Percentiles rank a stretch among this genome's conserved stretches.
These are phyloP conservation scores for Plagiodera versicolora DNA, from an alignment of 2,888 invertebrate genomes.

Conservation along the genomic window DNA sequence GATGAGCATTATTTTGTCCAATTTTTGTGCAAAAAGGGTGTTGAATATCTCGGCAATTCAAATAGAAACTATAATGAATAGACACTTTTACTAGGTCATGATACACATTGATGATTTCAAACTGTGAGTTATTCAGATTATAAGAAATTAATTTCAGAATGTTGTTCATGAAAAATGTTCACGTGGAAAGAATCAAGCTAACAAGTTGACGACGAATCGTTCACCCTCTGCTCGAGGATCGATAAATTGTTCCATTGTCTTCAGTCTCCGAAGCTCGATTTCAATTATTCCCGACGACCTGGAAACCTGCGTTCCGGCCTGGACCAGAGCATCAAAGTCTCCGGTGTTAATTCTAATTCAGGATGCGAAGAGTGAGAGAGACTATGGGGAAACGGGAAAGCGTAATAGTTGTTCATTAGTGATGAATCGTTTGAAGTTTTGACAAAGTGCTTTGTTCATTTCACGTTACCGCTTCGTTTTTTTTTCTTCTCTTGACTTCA, in stretches of 20 bases:
- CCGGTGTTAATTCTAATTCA: neutral
- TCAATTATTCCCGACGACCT: neutral
- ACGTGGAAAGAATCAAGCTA: neutral
- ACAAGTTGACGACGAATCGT: neutral
- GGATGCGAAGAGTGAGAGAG: neutral
- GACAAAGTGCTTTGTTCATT: neutral
- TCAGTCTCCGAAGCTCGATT: neutral
- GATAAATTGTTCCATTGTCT: neutral
- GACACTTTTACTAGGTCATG: no score
- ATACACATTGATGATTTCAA: no score
- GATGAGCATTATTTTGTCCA: no score
- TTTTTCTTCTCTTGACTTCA: neutral
- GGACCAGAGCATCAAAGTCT: neutral
- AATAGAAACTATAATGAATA: no score
- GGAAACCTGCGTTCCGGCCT: neutral
- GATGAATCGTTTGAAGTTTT: neutral
- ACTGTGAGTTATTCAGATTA: no score
- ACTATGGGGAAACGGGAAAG: neutral
- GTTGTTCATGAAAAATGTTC: no score
- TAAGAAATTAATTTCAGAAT: no score
- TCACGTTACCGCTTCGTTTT: neutral
- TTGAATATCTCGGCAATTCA: no score
- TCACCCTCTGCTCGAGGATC: neutral
- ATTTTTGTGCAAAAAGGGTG: no score
- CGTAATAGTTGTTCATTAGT: neutral